A percentile compares a stretch with the other conserved stretches of the same genome.
phyloP scores from a whole-genome alignment of 2,797 vertebrate species.

The Hippocampus kuda region DNA sequence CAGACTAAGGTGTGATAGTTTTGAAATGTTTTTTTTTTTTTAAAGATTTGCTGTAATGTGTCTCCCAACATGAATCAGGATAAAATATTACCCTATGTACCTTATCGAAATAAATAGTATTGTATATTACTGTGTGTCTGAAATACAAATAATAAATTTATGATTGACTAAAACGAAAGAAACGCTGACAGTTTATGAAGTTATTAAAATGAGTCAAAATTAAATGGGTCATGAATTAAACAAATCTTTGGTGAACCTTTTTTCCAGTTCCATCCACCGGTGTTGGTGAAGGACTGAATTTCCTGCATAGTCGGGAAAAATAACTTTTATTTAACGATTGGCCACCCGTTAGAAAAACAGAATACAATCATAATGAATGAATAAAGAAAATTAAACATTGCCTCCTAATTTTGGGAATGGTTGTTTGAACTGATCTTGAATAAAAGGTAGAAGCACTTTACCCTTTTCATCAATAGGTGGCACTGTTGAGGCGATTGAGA shows the following conservation, averaged over 20 bases:
- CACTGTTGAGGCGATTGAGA: conserved; percentile 61
- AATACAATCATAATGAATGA: not conserved
- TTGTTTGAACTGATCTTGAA: not conserved
- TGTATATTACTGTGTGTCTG: too few species aligned
- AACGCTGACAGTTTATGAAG: too few species aligned
- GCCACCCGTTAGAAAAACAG: not conserved
- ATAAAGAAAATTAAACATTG: not conserved
- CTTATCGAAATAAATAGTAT: too few species aligned
- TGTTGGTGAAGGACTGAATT: too few species aligned
- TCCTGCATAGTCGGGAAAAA: not conserved
- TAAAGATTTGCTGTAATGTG: not conserved
- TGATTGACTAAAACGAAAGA: too few species aligned
- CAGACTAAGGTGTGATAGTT: not conserved
- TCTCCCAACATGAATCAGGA: not conserved
- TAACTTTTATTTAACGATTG: not conserved
- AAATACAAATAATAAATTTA: too few species aligned
- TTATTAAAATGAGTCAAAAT: too few species aligned
- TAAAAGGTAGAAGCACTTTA: conserved; percentile 9
- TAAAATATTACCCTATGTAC: not conserved
- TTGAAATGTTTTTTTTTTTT: not conserved
- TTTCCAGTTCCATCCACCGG: too few species aligned
- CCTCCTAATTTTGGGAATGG: not conserved
- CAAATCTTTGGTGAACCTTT: too few species aligned
- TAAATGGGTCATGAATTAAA: too few species aligned
- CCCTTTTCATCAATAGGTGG: conserved; percentile 58